phyloP scores from a whole-genome alignment of 2,797 vertebrate species.

The Ptychobarbus kaznakovi region DNA sequence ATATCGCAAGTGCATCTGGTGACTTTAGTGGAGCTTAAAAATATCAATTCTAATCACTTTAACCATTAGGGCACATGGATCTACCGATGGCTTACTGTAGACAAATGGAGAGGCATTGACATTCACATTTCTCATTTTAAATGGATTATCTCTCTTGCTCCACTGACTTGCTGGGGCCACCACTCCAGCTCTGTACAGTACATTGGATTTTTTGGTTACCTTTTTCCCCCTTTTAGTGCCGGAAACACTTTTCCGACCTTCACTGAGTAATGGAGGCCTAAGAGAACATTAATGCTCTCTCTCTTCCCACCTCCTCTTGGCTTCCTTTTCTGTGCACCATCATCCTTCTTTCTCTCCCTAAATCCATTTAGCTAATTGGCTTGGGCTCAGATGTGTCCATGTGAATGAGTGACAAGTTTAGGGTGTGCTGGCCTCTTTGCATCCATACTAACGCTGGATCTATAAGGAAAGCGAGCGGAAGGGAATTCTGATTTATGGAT shows the following conservation, averaged over 20 bases:
- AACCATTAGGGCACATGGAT: constrained; percentile 60
- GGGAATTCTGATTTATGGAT: constrained; percentile 59
- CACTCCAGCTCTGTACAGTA: constrained; percentile 30
- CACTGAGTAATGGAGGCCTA: constrained; percentile 42
- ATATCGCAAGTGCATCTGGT: constrained; percentile 53
- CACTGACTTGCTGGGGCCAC: constrained; percentile 27
- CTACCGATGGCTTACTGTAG: constrained; percentile 58
- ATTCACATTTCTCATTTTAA: constrained; percentile 66
- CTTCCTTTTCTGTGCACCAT: constrained; percentile 25
- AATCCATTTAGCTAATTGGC: constrained; percentile 60
- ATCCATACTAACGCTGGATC: constrained; percentile 23
- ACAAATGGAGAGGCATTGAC: constrained; percentile 58
- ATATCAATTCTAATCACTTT: constrained; percentile 62
- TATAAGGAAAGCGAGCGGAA: constrained; percentile 19
- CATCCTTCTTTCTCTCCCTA: constrained; percentile 57
- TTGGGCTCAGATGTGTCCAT: constrained; percentile 32
- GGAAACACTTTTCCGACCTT: constrained; percentile 47
- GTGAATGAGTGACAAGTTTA: constrained; percentile 57
- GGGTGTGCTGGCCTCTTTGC: constrained; percentile 35
- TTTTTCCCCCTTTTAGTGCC: neutral
- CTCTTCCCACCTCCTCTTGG: neutral
- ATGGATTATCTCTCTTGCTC: constrained; percentile 58
- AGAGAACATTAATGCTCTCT: neutral
- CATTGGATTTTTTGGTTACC: neutral
- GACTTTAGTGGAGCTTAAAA: constrained; percentile 44